Percentiles rank a stretch among this genome's conserved stretches.
phyloP scores from a whole-genome alignment of 1,140 invertebrate species.

The Episyrphus balteatus region DNA sequence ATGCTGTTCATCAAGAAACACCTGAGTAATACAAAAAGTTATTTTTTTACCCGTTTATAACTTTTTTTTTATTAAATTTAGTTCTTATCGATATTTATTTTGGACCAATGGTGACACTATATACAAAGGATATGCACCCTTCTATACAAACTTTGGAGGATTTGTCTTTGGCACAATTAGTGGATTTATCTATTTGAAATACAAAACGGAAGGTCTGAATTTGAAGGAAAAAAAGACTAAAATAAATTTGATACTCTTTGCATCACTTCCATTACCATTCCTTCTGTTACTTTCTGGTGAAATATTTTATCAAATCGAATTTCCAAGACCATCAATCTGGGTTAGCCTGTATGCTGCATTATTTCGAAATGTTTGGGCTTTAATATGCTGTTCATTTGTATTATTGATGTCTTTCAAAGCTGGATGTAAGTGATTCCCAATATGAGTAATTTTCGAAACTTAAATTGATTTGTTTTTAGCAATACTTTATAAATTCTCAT shows the following conservation, averaged over 20 bases:
- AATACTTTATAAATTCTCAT: constrained; percentile 14
- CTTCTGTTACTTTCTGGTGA: constrained; percentile 17
- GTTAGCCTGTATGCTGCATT: constrained; percentile 25
- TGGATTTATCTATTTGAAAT: constrained; percentile 18
- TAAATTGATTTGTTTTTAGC: background rate
- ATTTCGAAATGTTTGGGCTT: constrained; percentile 25
- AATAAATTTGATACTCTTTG: constrained; percentile 16
- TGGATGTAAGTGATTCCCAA: constrained; percentile 16
- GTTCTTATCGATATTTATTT: constrained; percentile 25
- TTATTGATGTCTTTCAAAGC: constrained; percentile 19
- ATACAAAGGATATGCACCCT: constrained; percentile 17
- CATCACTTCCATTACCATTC: constrained; percentile 10
- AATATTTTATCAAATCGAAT: constrained; percentile 24
- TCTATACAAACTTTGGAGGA: constrained; percentile 29
- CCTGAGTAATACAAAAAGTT: constrained; percentile 33
- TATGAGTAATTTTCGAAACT: background rate
- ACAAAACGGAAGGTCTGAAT: constrained; percentile 1
- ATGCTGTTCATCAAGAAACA: constrained; percentile 39
- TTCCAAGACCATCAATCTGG: constrained; percentile 24
- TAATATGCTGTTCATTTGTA: constrained; percentile 18
- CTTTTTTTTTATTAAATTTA: constrained; percentile 4
- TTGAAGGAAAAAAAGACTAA: background rate
- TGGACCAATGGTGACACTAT: constrained; percentile 25
- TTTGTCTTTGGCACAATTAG: constrained; percentile 23
- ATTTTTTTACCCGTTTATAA: too few relatives aligned